Base-by-base conservation (phyloP, 2,888 invertebrate species). In the Troides oblongomaculatus region DNA sequence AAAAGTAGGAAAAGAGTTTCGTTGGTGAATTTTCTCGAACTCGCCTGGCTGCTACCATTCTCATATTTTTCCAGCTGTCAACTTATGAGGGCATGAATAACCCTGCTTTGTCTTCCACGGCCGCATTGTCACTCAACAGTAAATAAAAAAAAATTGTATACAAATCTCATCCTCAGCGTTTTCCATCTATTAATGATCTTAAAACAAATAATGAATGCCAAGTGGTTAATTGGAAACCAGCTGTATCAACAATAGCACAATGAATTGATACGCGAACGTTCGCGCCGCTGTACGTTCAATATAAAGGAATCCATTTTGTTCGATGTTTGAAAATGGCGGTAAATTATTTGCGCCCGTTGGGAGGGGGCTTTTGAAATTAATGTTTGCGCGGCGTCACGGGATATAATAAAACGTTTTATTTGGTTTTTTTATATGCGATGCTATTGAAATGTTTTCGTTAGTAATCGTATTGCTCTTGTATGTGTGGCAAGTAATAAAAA, bases 301-400 rank as follows among this genome's bases (percentile, higher is more conserved):
- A 68, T 63, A 58, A 58, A 58, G 63, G 57, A 62, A 67, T 67
- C 53, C 62, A 62, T 67, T 60, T 67, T 67, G 67, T 68, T 58
- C 56, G 68, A 68, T 43, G 46, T 63, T 68, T 62, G 46, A 63
- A 68, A 68, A 62, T 63, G 68, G 36, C 62, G 50, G 62, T 43
- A 36, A 68, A 68, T 57, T 57, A 58, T 56, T 68, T 56, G n/a
- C 36, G 36, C 62, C n/a, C 21, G 61, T n/a, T 62, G n/a, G 12
- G 50, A n/a, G 21, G 12, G 14, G 5, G 53, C 46, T 25, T 62
- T 43, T 67, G 25, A 56, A 67, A 67, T 67, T 67, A 67, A 62
- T 67, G 23, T 61, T 61, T 66, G 25, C 53, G 25, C 66, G 17
- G 66, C 60, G 30, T 53, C 43, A 46, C 21, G 58, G 58, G 21